Conservation (phyloP, 2,797 vertebrate species). For the Cyclopterus lumpus region DNA sequence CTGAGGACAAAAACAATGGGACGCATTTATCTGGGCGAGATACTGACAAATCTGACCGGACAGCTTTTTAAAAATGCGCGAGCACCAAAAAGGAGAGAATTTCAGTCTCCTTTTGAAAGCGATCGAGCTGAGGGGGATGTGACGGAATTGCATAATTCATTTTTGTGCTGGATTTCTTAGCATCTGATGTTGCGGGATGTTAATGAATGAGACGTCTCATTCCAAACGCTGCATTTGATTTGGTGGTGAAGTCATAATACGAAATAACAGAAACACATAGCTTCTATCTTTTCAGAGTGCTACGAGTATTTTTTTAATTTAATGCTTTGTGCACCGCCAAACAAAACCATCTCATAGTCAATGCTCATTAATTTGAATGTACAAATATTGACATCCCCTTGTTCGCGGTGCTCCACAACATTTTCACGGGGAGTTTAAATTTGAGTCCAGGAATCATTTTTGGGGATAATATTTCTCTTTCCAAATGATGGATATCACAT, state of each 20-base stretch:
- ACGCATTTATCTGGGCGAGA: conserved; percentile 33
- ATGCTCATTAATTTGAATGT: conserved; percentile 56
- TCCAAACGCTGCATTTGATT: conserved; percentile 28
- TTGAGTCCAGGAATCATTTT: conserved; percentile 18
- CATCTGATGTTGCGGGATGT: conserved; percentile 13
- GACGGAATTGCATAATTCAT: conserved; percentile 6
- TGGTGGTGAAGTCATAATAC: neutral
- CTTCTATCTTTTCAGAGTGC: conserved; percentile 22
- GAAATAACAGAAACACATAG: neutral
- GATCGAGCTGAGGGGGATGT: conserved; percentile 23
- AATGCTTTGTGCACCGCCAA: conserved; percentile 61
- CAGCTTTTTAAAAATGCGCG: conserved; percentile 1
- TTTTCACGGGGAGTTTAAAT: conserved; percentile 47
- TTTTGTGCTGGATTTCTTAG: neutral
- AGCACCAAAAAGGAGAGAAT: conserved; percentile 3
- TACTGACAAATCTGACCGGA: conserved; percentile 33
- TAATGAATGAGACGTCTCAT: conserved; percentile 47
- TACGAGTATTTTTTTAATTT: conserved; percentile 56
- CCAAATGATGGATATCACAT: conserved; percentile 20
- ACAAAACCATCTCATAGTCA: conserved; percentile 44
- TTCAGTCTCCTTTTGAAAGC: conserved; percentile 1
- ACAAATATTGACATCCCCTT: conserved; percentile 56
- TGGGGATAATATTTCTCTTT: neutral
- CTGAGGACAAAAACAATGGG: conserved; percentile 28
- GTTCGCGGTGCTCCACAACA: conserved; percentile 21